A percentile compares a stretch with the other conserved stretches of the same genome.
These are phyloP conservation scores for Cyclophora punctaria DNA, from an alignment of 2,888 invertebrate species.

Conservation along the genomic window DNA sequence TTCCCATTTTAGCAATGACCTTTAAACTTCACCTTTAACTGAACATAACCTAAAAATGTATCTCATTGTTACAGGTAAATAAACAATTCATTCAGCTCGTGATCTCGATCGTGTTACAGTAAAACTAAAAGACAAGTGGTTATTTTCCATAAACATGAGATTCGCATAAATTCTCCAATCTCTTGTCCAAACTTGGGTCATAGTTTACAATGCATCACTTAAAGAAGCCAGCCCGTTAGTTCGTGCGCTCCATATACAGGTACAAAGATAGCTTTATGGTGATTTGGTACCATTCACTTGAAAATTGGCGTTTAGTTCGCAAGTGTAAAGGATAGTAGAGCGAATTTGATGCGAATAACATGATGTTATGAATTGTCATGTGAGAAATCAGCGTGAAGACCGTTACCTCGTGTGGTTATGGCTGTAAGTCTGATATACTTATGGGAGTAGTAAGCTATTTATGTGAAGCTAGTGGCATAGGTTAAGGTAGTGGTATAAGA, in stretches of 20 bases:
- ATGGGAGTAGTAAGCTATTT: too few species aligned
- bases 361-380: slow-evolving; percentile 16
- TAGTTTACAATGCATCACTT: slow-evolving; percentile 44
- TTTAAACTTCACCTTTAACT: neutral
- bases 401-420: neutral
- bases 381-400: slow-evolving; percentile 12
- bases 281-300: slow-evolving; percentile 70
- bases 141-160: slow-evolving; percentile 31
- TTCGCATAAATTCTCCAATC: slow-evolving; percentile 36
- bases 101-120: slow-evolving; percentile 10
- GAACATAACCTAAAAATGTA: neutral
- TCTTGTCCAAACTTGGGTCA: slow-evolving; percentile 42
- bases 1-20: neutral
- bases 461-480: too few species aligned
- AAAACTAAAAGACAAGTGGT: slow-evolving; percentile 14
- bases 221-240: slow-evolving; percentile 46
- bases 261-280: slow-evolving; percentile 65
- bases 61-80: slow-evolving; percentile 10
- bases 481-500: too few species aligned
- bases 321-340: slow-evolving; percentile 29
- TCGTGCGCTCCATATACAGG: slow-evolving; percentile 59
- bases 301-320: slow-evolving; percentile 54
- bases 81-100: neutral
- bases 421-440: too few species aligned
- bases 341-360: slow-evolving; percentile 8